Conservation (phyloP, 2,888 invertebrate species). For the Phragmatobia fuliginosa region DNA sequence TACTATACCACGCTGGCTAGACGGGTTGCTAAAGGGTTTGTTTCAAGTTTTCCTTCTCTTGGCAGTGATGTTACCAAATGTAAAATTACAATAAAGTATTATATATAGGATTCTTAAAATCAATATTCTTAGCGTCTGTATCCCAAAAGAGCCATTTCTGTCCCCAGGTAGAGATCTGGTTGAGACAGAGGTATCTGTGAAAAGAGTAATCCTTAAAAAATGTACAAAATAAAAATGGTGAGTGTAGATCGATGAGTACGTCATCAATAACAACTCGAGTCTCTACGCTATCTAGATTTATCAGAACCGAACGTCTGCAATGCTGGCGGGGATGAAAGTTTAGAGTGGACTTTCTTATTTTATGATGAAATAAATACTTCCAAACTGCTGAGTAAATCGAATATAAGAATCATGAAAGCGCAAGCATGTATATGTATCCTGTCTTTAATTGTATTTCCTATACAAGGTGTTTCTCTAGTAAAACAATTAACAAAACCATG, state of each 20-base stretch:
- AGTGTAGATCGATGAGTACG: conserved; percentile 41
- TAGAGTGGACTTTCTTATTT: conserved; percentile 28
- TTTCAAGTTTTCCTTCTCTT: too few relatives aligned
- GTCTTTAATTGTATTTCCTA: too few relatives aligned
- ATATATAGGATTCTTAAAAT: too few relatives aligned
- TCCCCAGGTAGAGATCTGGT: not conserved
- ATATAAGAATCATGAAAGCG: too few relatives aligned
- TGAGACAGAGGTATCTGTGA: not conserved
- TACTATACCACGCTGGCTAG: too few relatives aligned
- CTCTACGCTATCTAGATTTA: conserved; percentile 53
- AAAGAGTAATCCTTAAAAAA: conserved; percentile 6
- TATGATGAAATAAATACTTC: not conserved
- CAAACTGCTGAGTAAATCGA: not conserved
- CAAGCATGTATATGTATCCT: too few relatives aligned
- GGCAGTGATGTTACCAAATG: too few relatives aligned
- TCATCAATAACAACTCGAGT: conserved; percentile 54
- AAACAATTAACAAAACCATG: too few relatives aligned
- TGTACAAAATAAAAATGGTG: conserved; percentile 22
- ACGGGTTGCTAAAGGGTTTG: too few relatives aligned
- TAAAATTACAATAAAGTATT: too few relatives aligned
- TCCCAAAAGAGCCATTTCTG: not conserved
- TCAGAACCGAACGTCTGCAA: conserved; percentile 49
- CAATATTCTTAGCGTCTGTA: too few relatives aligned
- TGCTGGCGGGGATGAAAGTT: conserved; percentile 19
- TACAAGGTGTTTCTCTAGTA: too few relatives aligned